These are phyloP conservation scores for Agelas oroides DNA, from an alignment of 37 sponge, comb jelly and placozoan species.

Conservation along the genomic window DNA sequence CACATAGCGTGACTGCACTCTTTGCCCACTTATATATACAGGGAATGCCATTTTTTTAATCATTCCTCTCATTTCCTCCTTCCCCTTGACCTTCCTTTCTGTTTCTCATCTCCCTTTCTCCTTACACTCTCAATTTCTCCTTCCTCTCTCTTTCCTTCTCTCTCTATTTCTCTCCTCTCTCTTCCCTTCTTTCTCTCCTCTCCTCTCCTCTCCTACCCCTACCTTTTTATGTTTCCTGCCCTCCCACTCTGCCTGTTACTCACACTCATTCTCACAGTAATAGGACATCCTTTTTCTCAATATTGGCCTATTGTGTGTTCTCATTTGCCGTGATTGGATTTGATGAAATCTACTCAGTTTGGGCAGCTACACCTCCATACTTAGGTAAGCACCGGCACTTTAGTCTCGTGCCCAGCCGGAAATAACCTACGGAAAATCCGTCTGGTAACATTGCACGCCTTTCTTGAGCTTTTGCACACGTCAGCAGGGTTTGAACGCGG, in stretches of 20 bases:
- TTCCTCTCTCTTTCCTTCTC: not conserved
- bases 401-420: too few species aligned
- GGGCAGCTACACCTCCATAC: constrained; percentile 38
- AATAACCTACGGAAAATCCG: too few species aligned
- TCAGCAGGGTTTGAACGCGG: too few species aligned
- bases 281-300: constrained; percentile 7
- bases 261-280: constrained; percentile 50
- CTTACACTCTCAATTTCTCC: not conserved
- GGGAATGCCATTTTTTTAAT: too few species aligned
- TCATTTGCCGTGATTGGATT: constrained; percentile 79
- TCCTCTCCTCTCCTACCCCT: not conserved
- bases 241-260: constrained; percentile 5
- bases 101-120: not conserved
- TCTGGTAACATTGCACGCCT: too few species aligned
- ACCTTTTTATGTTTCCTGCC: not conserved
- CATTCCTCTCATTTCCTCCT: not conserved
- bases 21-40: not conserved
- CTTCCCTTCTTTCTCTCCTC: too few species aligned
- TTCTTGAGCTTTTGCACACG: too few species aligned
- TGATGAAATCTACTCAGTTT: constrained; percentile 74
- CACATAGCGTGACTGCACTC: too few species aligned
- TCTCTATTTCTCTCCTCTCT: not conserved
- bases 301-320: constrained; percentile 53
- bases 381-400: constrained; percentile 33
- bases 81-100: not conserved